phyloP scores from a whole-genome alignment of 2,797 vertebrate species.

The Erpetoichthys calabaricus region DNA sequence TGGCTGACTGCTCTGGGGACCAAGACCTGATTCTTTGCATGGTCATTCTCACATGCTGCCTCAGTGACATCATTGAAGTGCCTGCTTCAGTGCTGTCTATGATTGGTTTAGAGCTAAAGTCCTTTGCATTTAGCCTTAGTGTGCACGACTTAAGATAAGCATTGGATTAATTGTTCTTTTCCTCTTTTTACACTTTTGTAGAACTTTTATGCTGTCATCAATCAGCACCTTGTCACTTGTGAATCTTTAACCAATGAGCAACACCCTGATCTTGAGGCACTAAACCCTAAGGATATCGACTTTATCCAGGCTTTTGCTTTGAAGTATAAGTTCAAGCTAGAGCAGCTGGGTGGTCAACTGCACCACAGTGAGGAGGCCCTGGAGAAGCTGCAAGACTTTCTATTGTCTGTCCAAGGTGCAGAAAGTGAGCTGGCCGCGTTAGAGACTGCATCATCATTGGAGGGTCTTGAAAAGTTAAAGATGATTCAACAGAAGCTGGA shows the following conservation, averaged over 20 bases:
- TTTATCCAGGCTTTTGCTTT: conserved; percentile 49
- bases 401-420: conserved; percentile 56
- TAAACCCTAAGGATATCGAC: conserved; percentile 55
- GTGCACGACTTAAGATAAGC: too few relatives aligned
- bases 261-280: conserved; percentile 29
- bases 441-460: conserved; percentile 24
- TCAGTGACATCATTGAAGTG: too few relatives aligned
- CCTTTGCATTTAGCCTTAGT: too few relatives aligned
- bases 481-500: conserved; percentile 42
- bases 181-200: conserved; percentile 9
- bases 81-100: too few relatives aligned
- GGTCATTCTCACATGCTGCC: too few relatives aligned
- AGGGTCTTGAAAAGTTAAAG: conserved; percentile 28
- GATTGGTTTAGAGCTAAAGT: too few relatives aligned
- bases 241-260: conserved; percentile 34
- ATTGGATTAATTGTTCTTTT: too few relatives aligned
- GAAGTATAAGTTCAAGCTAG: conserved; percentile 49
- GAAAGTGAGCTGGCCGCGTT: conserved; percentile 41
- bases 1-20: too few relatives aligned
- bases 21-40: too few relatives aligned
- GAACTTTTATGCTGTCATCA: conserved; percentile 55
- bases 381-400: conserved; percentile 64
- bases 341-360: conserved; percentile 54
- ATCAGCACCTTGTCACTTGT: conserved; percentile 57
- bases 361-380: conserved; percentile 52